Percentiles rank a stretch among this genome's conserved stretches.
phyloP scores from a whole-genome alignment of 2,888 invertebrate species.

The Criorhina ranunculi region DNA sequence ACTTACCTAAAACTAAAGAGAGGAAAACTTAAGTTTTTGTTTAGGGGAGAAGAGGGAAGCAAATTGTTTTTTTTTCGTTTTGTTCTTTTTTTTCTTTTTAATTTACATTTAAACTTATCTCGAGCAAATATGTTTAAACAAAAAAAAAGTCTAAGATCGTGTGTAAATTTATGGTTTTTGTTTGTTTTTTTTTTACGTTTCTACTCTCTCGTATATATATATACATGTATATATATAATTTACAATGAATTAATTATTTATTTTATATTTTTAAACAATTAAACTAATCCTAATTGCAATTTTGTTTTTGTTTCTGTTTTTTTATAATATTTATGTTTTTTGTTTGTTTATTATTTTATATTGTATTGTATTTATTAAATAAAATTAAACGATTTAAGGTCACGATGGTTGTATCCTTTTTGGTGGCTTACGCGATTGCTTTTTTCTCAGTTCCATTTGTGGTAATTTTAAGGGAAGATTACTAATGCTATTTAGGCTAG shows the following conservation, averaged over 20 bases:
- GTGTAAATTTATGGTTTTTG: slow-evolving; percentile 56
- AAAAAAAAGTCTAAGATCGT: slow-evolving; percentile 51
- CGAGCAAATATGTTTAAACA: slow-evolving; percentile 17
- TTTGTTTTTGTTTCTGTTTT: slow-evolving; percentile 21
- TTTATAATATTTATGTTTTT: slow-evolving; percentile 6
- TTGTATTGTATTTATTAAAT: slow-evolving; percentile 27
- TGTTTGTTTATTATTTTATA: slow-evolving; percentile 23
- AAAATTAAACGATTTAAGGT: slow-evolving; percentile 78
- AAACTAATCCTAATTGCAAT: slow-evolving; percentile 61
- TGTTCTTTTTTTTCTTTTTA: slow-evolving; percentile 17
- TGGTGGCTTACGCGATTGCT: slow-evolving; percentile 83
- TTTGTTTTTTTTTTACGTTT: slow-evolving; percentile 48
- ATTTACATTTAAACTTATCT: slow-evolving; percentile 43
- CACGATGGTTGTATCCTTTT: slow-evolving; percentile 79
- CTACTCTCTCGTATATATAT: slow-evolving; percentile 38
- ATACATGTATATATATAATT: slow-evolving; percentile 35
- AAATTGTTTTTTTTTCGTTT: slow-evolving; percentile 34
- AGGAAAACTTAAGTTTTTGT: neutral
- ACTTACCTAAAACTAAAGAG: slow-evolving; percentile 44
- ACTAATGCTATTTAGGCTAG: slow-evolving; percentile 56
- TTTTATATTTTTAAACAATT: slow-evolving; percentile 36
- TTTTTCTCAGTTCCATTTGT: slow-evolving; percentile 82
- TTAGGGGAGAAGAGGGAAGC: slow-evolving; percentile 44
- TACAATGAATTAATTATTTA: slow-evolving; percentile 23
- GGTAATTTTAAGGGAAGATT: slow-evolving; percentile 74